phyloP scores from a whole-genome alignment of 2,113 vertebrate genomes.

The Glaucomys volans region DNA sequence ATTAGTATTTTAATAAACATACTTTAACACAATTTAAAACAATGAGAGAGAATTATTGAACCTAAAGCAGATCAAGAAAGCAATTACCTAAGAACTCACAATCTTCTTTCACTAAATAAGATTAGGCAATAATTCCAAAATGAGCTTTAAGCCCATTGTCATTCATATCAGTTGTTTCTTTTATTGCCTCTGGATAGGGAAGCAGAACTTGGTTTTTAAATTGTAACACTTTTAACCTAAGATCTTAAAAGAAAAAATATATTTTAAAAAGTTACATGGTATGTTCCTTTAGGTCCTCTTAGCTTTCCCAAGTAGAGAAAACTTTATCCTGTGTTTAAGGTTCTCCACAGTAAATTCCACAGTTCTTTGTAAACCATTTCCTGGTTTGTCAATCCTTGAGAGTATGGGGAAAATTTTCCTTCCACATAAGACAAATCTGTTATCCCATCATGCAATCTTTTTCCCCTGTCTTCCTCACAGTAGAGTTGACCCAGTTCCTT shows the following conservation, averaged over 20 bases:
- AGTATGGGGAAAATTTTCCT: not conserved
- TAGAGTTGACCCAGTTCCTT: not conserved
- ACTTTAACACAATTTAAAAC: constrained; percentile 71
- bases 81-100: constrained; percentile 69
- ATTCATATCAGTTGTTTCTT: constrained; percentile 48
- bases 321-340: not conserved
- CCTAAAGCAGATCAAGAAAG: constrained; percentile 68
- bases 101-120: constrained; percentile 68
- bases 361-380: not conserved
- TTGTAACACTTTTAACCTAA: constrained; percentile 17
- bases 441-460: not conserved
- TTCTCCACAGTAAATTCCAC: not conserved
- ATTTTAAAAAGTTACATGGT: not conserved
- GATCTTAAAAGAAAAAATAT: not conserved
- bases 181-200: constrained; percentile 7
- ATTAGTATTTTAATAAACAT: constrained; percentile 77
- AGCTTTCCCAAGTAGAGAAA: not conserved
- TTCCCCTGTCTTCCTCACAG: not conserved
- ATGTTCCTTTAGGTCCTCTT: not conserved
- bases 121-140: constrained; percentile 58
- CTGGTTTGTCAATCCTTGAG: not conserved
- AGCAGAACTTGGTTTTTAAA: not conserved
- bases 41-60: constrained; percentile 70
- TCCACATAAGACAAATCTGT: not conserved
- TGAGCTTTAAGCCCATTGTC: constrained; percentile 40